Base-by-base conservation (phyloP, 2,797 vertebrate species). In the Cynopterus sphinx region DNA sequence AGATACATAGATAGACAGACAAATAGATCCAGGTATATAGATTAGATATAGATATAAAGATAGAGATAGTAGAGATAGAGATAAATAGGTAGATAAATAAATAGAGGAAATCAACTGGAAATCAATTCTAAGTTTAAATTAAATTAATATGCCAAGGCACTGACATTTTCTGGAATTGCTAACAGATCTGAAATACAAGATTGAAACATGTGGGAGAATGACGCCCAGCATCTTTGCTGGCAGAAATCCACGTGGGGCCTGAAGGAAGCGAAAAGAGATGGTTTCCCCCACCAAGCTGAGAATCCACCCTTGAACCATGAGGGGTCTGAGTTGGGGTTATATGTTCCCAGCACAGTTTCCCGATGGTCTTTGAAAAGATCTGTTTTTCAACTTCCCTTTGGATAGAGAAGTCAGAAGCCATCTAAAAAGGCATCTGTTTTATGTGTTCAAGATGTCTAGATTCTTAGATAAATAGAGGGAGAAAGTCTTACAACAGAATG, bases 351-450 rank as follows among this genome's bases (percentile, higher is more conserved):
- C 15, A 55, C 1, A 55, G 33, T 51, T 7, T 82, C 43, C 39
- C 24, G n/a, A 43, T 28, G 46, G 17, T 55, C 51, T 77, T 90
- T 33, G 19, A 33, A 65, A 95, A 90, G 33, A 74, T 24, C 41
- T 92, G 26, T 75, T 91, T 90, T 90, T 79, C 73, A 90, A n/a
- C 39, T 31, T 59, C 26, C 10, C 17, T 96, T 71, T 94, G 59
- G 68, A 51, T 8, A 86, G 49, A 93, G 55, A 88, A 95, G 28
- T 86, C 70, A 61, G 68, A 28, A 63, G 31, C 33, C 67, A 55
- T 63, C 36, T n/a, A 59, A 65, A 65, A 49, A 92, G 28, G 73
- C 36, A 92, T 70, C 57, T 83, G 28, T 94, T 96, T 88, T 28
- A 24, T 65, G 49, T 94, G 26, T 79, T 83, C 41, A 53, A 67